A percentile compares a stretch with the other conserved stretches of the same genome.
phyloP scores from a whole-genome alignment of 2,888 invertebrate genomes.

The Anorthoa munda region DNA sequence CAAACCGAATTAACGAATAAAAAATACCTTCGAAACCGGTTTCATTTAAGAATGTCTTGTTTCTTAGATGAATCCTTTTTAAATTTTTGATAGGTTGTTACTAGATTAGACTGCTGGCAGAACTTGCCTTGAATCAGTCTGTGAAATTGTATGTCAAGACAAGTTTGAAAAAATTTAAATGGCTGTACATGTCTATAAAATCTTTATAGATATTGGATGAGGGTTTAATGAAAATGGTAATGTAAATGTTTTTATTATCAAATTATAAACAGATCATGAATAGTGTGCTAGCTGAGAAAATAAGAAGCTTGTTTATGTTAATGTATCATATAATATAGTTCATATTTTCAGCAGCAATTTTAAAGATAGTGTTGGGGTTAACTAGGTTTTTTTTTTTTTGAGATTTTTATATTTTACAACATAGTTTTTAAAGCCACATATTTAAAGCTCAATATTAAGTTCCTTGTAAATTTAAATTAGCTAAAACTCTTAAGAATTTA shows the following conservation, averaged over 20 bases:
- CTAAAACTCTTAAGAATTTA: not conserved
- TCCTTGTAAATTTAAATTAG: not conserved
- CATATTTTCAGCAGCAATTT: constrained; percentile 13
- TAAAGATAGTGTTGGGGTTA: not conserved
- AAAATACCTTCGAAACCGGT: not conserved
- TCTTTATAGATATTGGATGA: constrained; percentile 33
- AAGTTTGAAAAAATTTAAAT: constrained; percentile 20
- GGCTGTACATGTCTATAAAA: constrained; percentile 33
- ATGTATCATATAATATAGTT: constrained; percentile 32
- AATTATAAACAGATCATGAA: constrained; percentile 53
- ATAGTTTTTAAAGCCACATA: not conserved
- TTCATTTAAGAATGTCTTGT: not conserved
- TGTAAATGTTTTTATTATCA: constrained; percentile 19
- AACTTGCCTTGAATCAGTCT: constrained; percentile 48
- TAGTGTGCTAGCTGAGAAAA: constrained; percentile 57
- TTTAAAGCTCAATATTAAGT: not conserved
- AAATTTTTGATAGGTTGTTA: not conserved
- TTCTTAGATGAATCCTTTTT: constrained; percentile 6
- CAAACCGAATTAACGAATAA: not conserved
- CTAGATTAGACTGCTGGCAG: constrained; percentile 29
- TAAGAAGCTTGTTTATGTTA: constrained; percentile 61
- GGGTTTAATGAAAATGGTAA: constrained; percentile 37
- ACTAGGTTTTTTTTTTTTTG: not conserved
- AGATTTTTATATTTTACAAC: not conserved
- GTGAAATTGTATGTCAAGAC: constrained; percentile 40